A percentile compares a stretch with the other conserved stretches of the same genome.
These are phyloP conservation scores for Garra rufa DNA, from an alignment of 2,113 vertebrate genomes.

Conservation along the genomic window DNA sequence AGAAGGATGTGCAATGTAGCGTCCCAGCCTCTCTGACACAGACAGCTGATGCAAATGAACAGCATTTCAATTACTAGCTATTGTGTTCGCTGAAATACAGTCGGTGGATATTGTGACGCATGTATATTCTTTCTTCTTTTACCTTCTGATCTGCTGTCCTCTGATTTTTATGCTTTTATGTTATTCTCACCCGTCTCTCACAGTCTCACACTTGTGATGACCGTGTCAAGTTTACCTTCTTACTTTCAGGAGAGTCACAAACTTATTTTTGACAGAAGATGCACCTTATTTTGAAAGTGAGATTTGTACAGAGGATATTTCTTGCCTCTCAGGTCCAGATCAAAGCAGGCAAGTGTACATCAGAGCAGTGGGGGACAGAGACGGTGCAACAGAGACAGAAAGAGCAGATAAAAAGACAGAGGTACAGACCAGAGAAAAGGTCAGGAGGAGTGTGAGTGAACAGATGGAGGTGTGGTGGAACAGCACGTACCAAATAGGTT, in stretches of 20 bases:
- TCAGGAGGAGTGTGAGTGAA: conserved; percentile 11
- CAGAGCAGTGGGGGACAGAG: not conserved
- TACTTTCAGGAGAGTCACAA: not conserved
- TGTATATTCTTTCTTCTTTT: not conserved
- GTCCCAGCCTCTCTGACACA: not conserved
- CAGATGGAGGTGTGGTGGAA: not conserved
- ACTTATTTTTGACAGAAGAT: conserved; percentile 25
- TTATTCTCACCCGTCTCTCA: not conserved
- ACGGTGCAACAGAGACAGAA: not conserved
- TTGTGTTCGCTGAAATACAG: not conserved
- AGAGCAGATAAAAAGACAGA: conserved; percentile 17
- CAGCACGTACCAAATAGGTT: conserved; percentile 1
- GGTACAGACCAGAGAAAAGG: conserved; percentile 10
- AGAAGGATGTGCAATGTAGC: conserved; percentile 12
- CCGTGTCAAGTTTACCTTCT: not conserved
- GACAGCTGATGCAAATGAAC: conserved; percentile 29
- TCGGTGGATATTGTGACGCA: not conserved
- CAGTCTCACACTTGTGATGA: not conserved
- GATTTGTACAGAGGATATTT: conserved; percentile 26
- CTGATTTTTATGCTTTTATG: not conserved
- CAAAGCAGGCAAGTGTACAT: not conserved
- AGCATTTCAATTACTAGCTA: conserved; percentile 35
- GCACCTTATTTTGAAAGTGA: not conserved
- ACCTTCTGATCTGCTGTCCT: not conserved
- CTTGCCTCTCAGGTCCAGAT: not conserved